Evolutionary conservation across 1,140 invertebrate species (phyloP), one percentile per base, ranked within the genome.

Genomic region (Meloidogyne floridensis): DNA sequence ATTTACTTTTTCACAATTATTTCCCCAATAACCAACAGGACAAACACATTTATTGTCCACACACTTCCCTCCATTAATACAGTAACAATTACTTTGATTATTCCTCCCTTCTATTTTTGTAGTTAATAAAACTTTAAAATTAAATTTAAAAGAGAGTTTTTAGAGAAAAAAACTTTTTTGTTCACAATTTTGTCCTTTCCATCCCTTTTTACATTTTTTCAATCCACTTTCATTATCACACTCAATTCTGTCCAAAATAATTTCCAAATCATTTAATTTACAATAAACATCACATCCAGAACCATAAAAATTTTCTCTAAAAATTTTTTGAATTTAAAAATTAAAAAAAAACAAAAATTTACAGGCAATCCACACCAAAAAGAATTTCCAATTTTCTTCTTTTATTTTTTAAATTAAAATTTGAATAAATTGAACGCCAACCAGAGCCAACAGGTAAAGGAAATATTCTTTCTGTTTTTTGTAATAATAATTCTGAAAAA

Each of bases 11-110:
- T 83, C 73, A 72, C 82, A 83, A 6, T 59, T 42, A n/a, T 43
- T 71, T n/a, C 82, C 82, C 47, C 72, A 47, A 18, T 74, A 85
- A 2, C 82, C 82, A 65, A 65, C 51, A 32, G 69, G 32, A 47
- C 82, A 83, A 32, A 77, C 10, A 42, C 82, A 83, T 42, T 65
- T 54, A 43, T 43, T 59, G 13, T 42, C 74, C 13, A 76, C 47
- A 20, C 82, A 83, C 73, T 72, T 65, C 43, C 77, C 73, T 11
- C 83, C 82, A 72, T 83, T 75, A 54, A 76, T 71, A 54, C 82
- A 83, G 15, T 83, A 43, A 82, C 81, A 82, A n/a, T 65, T 51
- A 8, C 43, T 73, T n/a, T 13, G 9, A 13, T 69, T 82, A 70
- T 53, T 32, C 32, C 32, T 32, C 32, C 32, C 32, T 32, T 32